These are phyloP conservation scores for Limnephilus rhombicus DNA, from an alignment of 2,888 invertebrate species.

Conservation along the genomic window DNA sequence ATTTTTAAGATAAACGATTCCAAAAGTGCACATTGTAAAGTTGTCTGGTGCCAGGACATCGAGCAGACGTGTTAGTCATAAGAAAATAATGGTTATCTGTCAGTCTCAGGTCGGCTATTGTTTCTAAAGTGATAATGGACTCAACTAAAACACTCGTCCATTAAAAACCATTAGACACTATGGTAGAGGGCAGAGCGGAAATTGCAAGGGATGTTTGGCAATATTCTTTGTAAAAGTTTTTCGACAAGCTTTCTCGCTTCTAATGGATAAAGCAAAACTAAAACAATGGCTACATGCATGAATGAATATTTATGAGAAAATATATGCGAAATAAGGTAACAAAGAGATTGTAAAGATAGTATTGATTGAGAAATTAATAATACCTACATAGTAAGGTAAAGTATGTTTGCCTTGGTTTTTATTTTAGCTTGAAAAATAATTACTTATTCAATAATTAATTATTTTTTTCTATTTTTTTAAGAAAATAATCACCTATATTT, in stretches of 20 bases:
- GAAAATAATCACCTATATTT: too few species aligned
- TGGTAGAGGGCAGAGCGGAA: neutral
- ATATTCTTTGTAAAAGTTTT: neutral
- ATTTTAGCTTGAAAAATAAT: neutral
- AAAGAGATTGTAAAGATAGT: neutral
- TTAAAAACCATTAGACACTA: conserved; percentile 23
- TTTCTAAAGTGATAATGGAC: conserved; percentile 47
- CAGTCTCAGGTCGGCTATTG: conserved; percentile 3
- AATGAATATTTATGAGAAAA: neutral
- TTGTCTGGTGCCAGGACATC: conserved; percentile 4
- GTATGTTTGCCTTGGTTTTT: neutral
- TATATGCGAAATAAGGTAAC: neutral
- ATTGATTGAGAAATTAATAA: neutral
- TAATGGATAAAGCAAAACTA: neutral
- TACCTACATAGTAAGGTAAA: neutral
- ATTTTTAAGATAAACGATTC: neutral
- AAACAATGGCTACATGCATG: neutral
- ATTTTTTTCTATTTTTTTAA: too few species aligned
- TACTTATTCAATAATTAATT: too few species aligned
- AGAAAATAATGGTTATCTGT: conserved; percentile 46
- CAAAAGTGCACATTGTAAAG: conserved; percentile 25
- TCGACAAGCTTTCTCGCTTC: neutral
- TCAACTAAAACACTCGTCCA: conserved; percentile 23
- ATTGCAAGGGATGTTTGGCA: conserved; percentile 31
- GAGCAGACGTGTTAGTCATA: conserved; percentile 25